These are phyloP conservation scores for Scytalopus superciliaris DNA, from an alignment of 2,113 vertebrate genomes.

Conservation along the genomic window DNA sequence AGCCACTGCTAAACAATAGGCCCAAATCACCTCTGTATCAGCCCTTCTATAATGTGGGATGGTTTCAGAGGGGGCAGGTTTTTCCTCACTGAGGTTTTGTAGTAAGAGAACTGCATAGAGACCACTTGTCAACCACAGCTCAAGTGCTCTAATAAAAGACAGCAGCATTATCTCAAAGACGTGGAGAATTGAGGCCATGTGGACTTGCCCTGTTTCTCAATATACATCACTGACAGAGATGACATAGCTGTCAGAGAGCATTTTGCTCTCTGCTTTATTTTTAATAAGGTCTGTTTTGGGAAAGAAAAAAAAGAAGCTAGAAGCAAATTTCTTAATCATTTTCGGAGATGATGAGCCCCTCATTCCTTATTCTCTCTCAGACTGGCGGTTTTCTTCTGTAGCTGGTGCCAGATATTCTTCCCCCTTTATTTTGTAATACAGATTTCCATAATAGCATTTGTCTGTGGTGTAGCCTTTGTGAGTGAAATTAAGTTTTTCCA, in stretches of 20 bases:
- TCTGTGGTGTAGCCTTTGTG: fast-evolving
- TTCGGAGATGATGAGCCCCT: neutral
- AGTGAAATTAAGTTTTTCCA: neutral
- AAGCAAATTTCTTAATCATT: neutral
- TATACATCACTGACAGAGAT: neutral
- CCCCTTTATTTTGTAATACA: neutral
- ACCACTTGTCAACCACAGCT: neutral
- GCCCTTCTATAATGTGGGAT: neutral
- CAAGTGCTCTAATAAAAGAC: neutral
- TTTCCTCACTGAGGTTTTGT: neutral
- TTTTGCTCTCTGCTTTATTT: neutral
- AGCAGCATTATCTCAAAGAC: neutral
- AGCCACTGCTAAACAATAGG: neutral
- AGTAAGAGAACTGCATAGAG: neutral
- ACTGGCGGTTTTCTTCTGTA: neutral
- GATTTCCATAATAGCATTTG: neutral
- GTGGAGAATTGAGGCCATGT: neutral
- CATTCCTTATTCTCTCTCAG: neutral
- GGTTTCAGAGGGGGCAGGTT: neutral
- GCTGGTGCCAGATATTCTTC: neutral
- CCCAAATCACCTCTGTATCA: neutral
- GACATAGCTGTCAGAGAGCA: neutral
- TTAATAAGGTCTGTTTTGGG: neutral
- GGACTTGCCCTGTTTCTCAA: neutral
- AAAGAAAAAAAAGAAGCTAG: neutral